Base-by-base conservation (phyloP, 1,140 invertebrate genomes). In the Papilio machaon region DNA sequence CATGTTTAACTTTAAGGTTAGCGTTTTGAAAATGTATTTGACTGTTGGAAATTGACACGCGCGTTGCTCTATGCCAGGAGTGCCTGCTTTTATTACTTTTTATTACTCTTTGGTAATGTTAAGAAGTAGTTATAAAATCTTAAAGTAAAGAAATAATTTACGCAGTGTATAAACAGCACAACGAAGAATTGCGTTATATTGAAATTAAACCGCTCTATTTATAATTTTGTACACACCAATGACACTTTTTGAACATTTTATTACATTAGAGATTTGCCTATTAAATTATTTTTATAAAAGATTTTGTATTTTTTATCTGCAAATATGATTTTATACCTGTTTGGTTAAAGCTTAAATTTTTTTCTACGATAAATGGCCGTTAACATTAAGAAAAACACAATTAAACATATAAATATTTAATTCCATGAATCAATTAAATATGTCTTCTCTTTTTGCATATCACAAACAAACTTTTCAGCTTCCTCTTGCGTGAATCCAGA, bases 351-450 rank as follows among this genome's bases (percentile, higher is more conserved):
- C 1, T 2, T 47, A 1, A 30, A 47, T 2, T 47, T 47, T 47
- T 49, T 10, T 49, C 13, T 6, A 11, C 47, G 8, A 49, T 49
- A 49, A 9, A 49, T 11, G 47, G 47, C 47, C 10, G 7, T 43
- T 43, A 7, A 2, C 3, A 7, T 43, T 64, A 79, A 49, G 8
- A 73, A 80, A 76, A 35, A 80, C 79, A 82, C 60, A 43, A 76
- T 67, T 73, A 60, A 80, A 58, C 23, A 83, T 75, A 75, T 19
- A 80, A 43, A 76, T 30, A 82, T 80, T 74, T 91, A 96, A 82
- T 94, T 89, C 96, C 96, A 96, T 80, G 95, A 83, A 93, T 96
- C 96, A 81, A 95, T 92, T 30, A 95, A 85, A 90, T 95, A 96
- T 91, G 91, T 95, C 54, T 95, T 94, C 17, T 92, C 87, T 30